phyloP scores from a whole-genome alignment of 2,113 vertebrate species.

The Rhipidura dahli region DNA sequence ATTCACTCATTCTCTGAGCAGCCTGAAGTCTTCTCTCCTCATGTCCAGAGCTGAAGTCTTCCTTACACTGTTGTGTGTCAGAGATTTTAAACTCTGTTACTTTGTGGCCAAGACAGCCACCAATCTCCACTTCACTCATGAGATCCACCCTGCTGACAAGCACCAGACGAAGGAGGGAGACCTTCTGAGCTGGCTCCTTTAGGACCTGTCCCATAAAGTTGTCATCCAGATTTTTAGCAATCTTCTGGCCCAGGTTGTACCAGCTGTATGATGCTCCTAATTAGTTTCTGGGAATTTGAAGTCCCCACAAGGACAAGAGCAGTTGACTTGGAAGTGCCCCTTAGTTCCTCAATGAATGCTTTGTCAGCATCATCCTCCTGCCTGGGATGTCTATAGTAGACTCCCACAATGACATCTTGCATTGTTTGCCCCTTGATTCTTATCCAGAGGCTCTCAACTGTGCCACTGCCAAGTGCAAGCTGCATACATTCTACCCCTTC shows the following conservation, averaged over 20 bases:
- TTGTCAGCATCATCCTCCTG: neutral
- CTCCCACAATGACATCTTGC: neutral
- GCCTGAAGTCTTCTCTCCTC: neutral
- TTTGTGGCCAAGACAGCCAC: neutral
- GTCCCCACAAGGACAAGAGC: neutral
- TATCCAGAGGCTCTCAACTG: neutral
- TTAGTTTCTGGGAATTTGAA: neutral
- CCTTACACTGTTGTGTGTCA: neutral
- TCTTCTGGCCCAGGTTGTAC: neutral
- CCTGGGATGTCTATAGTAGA: neutral
- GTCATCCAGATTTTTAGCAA: neutral
- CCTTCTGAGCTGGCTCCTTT: neutral
- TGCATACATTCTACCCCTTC: neutral
- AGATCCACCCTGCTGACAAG: neutral
- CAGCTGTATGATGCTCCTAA: neutral
- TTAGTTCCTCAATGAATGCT: neutral
- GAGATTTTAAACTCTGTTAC: neutral
- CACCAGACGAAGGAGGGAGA: neutral
- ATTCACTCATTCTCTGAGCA: neutral
- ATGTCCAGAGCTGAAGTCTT: neutral
- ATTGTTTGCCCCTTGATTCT: neutral
- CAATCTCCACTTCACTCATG: neutral
- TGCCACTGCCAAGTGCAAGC: neutral
- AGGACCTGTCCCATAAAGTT: neutral
- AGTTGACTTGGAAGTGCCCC: neutral